These are phyloP conservation scores for Clarias platycephalus DNA, from an alignment of 2,797 vertebrate genomes.

Conservation along the genomic window DNA sequence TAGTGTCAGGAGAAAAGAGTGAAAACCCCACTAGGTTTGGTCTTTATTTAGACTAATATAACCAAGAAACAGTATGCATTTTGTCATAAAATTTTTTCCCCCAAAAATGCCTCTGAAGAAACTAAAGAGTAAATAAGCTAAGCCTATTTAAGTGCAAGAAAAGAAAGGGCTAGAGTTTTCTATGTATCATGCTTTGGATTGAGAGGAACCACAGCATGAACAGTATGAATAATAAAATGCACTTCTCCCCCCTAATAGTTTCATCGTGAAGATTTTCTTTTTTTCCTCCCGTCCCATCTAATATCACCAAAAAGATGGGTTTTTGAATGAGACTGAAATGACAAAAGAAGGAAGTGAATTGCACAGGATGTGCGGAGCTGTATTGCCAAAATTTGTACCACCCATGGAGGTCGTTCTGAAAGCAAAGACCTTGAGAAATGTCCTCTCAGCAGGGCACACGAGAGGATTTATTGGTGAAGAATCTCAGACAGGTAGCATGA, in stretches of 20 bases:
- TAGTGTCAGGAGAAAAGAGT: not conserved
- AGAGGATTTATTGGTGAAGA: constrained; percentile 1
- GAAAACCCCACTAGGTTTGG: not conserved
- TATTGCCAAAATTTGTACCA: not conserved
- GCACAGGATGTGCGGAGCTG: not conserved
- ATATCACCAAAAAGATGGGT: constrained; percentile 7
- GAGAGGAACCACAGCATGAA: not conserved
- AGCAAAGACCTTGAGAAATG: constrained; percentile 15
- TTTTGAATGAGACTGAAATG: not conserved
- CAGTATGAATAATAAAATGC: not conserved
- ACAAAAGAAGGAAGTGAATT: constrained; percentile 3
- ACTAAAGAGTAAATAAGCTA: not conserved
- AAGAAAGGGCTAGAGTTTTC: not conserved
- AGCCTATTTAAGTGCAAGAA: not conserved
- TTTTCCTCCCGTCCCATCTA: not conserved
- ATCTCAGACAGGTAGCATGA: not conserved
- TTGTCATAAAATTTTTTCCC: not conserved
- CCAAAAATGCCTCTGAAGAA: not conserved
- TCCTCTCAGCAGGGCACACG: constrained; percentile 14
- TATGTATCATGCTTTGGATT: not conserved
- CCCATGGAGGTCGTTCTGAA: constrained; percentile 12
- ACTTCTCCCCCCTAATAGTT: not conserved
- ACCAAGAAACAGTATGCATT: not conserved
- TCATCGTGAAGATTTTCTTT: not conserved
- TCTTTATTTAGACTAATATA: not conserved